A percentile compares a stretch with the other conserved stretches of the same genome.
These are phyloP conservation scores for Hippocampus comes DNA, from an alignment of 2,113 vertebrate genomes.

Conservation along the genomic window DNA sequence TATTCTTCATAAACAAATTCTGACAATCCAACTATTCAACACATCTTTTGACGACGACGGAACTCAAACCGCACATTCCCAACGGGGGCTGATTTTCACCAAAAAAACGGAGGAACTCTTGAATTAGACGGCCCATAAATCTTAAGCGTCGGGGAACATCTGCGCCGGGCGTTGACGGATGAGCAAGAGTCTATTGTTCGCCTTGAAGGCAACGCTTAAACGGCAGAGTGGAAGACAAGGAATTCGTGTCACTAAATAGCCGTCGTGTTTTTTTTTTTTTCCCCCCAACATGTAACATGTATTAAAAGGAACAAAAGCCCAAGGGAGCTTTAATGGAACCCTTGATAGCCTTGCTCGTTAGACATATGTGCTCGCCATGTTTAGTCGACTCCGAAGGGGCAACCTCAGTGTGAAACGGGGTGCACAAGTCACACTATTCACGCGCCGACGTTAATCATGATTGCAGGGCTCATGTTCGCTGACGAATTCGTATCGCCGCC, in stretches of 20 bases:
- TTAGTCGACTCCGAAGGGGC: constrained; percentile 37
- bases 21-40: neutral
- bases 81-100: constrained; percentile 38
- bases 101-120: neutral
- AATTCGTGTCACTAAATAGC: constrained; percentile 56
- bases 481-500: constrained; percentile 22
- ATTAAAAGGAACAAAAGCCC: constrained; percentile 28
- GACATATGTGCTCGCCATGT: constrained; percentile 32
- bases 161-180: constrained; percentile 31
- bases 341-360: constrained; percentile 49
- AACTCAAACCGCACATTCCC: constrained; percentile 20
- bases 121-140: constrained; percentile 46
- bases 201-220: constrained; percentile 49
- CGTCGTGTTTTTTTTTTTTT: constrained; percentile 15
- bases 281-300: constrained; percentile 30
- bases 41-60: neutral
- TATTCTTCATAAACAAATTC: neutral
- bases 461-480: neutral
- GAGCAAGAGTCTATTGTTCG: constrained; percentile 20
- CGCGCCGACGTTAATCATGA: constrained; percentile 9
- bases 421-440: neutral
- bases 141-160: constrained; percentile 38
- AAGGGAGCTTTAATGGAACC: constrained; percentile 32
- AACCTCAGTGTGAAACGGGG: constrained; percentile 8
- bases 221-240: constrained; percentile 38